Base-by-base conservation (phyloP, 2,888 invertebrate species). In the Drosophila pegasa region DNA sequence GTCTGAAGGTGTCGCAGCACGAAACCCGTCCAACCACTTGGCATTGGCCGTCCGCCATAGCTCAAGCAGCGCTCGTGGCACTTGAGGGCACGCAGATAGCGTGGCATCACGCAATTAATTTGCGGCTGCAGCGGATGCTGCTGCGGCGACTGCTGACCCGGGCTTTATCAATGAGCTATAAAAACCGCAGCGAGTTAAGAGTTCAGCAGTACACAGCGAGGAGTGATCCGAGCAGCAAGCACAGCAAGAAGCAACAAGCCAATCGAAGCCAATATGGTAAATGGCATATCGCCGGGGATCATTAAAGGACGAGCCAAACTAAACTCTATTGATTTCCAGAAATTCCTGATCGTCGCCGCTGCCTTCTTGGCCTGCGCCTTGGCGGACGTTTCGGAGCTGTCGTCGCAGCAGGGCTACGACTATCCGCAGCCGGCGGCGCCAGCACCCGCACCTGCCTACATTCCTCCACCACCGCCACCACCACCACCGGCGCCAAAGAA, bases 331-430 rank as follows among this genome's bases (percentile, higher is more conserved):
- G 16, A 14, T 58, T 14, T 18, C 20, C 62, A 86, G 86, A 86
- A 87, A 88, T 62, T 87, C 54, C 56, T 86, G 1, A 70, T 85
- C 50, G 31, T 89, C 31, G 78, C 89, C 63, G 63, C 73, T 61
- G 86, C 89, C 76, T 73, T 89, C 31, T 29, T 89, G 89, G 86
- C 87, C 62, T 88, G 89, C 73, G 88, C 88, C 64, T 69, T 69
- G 22, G 84, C 84, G 1, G 84, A 84, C 63, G 88, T 83, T 16
- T 85, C 85, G 8, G 85, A 89, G n/a, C 52, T 82, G 25, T 37
- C 56, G 25, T 37, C 56, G n/a, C 40, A 67, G 1, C 68, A 65
- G n/a, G 85, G 85, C 47, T 89, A 89, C 27, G 72, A 87, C 14
- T 86, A 86, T 33, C 89, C 87, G 1, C 78, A 80, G 31, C 85